A percentile compares a stretch with the other conserved stretches of the same genome.
phyloP scores from a whole-genome alignment of 2,888 invertebrate genomes.

The Geophilus truncorum region DNA sequence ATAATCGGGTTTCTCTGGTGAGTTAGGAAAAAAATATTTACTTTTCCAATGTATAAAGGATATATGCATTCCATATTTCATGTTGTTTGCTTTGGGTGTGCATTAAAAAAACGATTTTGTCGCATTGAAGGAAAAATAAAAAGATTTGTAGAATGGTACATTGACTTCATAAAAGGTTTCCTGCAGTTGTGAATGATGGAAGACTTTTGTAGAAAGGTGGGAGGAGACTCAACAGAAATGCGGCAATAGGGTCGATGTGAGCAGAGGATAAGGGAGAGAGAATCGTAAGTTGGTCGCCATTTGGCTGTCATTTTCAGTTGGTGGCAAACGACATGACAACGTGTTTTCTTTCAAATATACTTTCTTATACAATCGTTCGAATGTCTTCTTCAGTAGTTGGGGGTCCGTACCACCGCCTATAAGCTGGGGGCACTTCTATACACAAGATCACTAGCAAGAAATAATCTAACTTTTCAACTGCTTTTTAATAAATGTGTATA shows the following conservation, averaged over 20 bases:
- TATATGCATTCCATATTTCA: conserved; percentile 21
- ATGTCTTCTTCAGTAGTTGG: conserved; percentile 19
- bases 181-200: conserved; percentile 25
- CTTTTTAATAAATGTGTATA: conserved; percentile 18
- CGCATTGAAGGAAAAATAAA: background rate
- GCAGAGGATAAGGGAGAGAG: conserved; percentile 7
- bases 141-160: background rate
- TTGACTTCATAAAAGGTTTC: conserved; percentile 31
- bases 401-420: conserved; percentile 6
- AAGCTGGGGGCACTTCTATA: background rate
- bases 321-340: conserved; percentile 27
- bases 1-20: conserved; percentile 3
- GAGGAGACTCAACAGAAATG: conserved; percentile 23
- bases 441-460: background rate
- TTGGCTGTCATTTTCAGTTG: conserved; percentile 27
- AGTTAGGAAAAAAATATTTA: conserved; percentile 18
- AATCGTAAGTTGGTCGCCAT: conserved; percentile 21
- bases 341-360: conserved; percentile 27
- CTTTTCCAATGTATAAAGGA: background rate
- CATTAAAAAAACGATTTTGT: background rate
- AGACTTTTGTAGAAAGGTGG: conserved; percentile 18
- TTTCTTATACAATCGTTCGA: conserved; percentile 13
- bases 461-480: conserved; percentile 8
- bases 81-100: conserved; percentile 29
- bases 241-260: conserved; percentile 21